Conservation (phyloP, 1,140 invertebrate species). For the Panulirus ornatus region DNA sequence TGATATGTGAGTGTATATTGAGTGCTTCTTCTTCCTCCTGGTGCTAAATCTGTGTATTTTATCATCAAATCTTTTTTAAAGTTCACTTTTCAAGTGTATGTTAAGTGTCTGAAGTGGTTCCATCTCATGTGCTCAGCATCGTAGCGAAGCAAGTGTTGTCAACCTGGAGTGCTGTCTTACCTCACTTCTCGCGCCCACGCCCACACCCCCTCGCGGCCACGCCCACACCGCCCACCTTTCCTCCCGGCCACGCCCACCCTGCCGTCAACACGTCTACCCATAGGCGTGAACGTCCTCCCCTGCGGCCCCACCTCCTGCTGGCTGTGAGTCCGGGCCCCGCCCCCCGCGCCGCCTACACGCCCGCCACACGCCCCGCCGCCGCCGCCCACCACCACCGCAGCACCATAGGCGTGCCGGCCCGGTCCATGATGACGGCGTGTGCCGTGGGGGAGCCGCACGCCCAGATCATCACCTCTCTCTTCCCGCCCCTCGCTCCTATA, state of each 20-base stretch:
- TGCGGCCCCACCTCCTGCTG: slow-evolving; percentile 19
- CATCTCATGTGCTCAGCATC: too few species aligned
- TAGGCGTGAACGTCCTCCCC: background rate
- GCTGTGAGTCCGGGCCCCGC: slow-evolving; percentile 35
- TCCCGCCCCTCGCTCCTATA: slow-evolving; percentile 56
- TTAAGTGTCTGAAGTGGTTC: too few species aligned
- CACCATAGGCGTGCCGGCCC: background rate
- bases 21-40: background rate
- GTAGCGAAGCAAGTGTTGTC: too few species aligned
- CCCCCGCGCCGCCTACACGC: slow-evolving; percentile 36
- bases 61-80: too few species aligned
- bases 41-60: slow-evolving; percentile 3
- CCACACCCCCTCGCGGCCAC: background rate
- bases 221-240: background rate
- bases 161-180: too few species aligned
- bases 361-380: background rate
- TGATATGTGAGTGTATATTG: background rate
- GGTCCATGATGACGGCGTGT: slow-evolving; percentile 63
- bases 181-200: too few species aligned
- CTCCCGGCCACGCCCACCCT: slow-evolving; percentile 8
- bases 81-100: too few species aligned
- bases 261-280: slow-evolving; percentile 37
- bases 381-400: background rate
- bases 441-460: slow-evolving; percentile 64
- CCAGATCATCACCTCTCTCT: slow-evolving; percentile 66